These are phyloP conservation scores for Xenopus petersii DNA, from an alignment of 2,797 vertebrate species.

Conservation along the genomic window DNA sequence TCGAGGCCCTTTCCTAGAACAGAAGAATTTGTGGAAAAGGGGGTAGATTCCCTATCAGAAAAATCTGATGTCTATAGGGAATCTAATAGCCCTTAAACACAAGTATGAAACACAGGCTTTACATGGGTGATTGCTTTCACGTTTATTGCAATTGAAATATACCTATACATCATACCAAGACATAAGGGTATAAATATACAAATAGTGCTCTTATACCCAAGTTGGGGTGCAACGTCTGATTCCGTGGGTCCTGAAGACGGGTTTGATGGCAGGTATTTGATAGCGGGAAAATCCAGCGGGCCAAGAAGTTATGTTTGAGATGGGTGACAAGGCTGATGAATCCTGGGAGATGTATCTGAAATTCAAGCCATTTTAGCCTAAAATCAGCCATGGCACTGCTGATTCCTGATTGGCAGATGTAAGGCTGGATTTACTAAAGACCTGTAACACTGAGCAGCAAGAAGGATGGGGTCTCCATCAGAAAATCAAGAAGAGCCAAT, in stretches of 20 bases:
- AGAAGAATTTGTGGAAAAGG: too few species aligned
- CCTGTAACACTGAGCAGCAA: too few species aligned
- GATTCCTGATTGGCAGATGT: background rate
- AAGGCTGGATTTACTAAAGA: background rate
- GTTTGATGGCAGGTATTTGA: background rate
- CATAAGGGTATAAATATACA: conserved; percentile 34
- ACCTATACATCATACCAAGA: conserved; percentile 30
- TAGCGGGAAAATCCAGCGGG: background rate
- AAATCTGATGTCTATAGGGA: too few species aligned
- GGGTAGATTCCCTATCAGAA: too few species aligned
- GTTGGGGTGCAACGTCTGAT: conserved; percentile 7
- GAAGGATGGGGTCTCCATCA: too few species aligned
- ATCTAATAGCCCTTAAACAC: too few species aligned
- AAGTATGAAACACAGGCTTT: background rate
- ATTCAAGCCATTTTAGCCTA: background rate
- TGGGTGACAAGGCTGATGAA: background rate
- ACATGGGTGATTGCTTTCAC: conserved; percentile 34
- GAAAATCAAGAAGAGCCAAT: too few species aligned
- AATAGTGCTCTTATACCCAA: conserved; percentile 21
- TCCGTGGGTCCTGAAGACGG: background rate
- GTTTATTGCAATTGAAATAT: conserved; percentile 41
- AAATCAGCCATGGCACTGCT: too few species aligned
- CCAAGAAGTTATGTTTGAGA: background rate
- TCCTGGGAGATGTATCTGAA: too few species aligned
- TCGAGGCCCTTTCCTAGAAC: too few species aligned